Percentiles rank a stretch among this genome's conserved stretches.
Conservation (phyloP, 1,140 invertebrate species). For the Drosophila seguyi region DNA sequence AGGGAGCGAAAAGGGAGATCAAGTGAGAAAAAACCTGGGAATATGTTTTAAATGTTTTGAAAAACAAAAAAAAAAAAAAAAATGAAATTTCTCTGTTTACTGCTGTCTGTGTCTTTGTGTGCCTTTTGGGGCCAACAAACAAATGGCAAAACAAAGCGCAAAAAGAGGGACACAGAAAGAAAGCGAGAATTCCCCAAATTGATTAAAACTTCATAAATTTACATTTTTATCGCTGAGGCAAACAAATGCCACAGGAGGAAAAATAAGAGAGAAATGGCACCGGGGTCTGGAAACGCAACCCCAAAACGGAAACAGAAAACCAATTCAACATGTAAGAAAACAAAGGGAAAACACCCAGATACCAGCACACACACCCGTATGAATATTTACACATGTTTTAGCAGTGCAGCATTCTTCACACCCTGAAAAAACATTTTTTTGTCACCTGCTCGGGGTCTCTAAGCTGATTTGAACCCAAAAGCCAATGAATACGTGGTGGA, state of each 20-base stretch:
- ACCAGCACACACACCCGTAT: slow-evolving; percentile 42
- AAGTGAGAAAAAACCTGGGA: slow-evolving; percentile 42
- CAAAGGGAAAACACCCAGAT: slow-evolving; percentile 42
- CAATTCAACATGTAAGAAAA: slow-evolving; percentile 62
- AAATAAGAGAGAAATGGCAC: slow-evolving; percentile 37
- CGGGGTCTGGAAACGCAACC: slow-evolving; percentile 38
- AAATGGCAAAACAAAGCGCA: slow-evolving; percentile 45
- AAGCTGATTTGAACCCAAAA: slow-evolving; percentile 64
- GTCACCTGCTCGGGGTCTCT: slow-evolving; percentile 66
- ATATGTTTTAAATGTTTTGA: slow-evolving; percentile 79
- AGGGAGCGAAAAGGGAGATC: slow-evolving; percentile 16
- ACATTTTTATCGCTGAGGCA: slow-evolving; percentile 78
- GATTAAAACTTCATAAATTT: slow-evolving; percentile 84
- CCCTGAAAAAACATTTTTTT: slow-evolving; percentile 23
- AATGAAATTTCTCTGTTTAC: slow-evolving; percentile 36
- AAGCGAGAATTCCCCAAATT: slow-evolving; percentile 80
- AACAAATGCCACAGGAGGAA: slow-evolving; percentile 62
- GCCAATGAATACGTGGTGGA: slow-evolving; percentile 56
- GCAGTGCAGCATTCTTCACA: slow-evolving; percentile 51
- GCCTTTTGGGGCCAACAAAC: slow-evolving; percentile 60
- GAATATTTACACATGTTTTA: slow-evolving; percentile 80
- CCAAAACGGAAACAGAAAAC: slow-evolving; percentile 37
- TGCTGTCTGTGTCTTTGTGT: slow-evolving; percentile 51
- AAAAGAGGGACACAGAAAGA: slow-evolving; percentile 37
- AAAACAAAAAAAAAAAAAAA: too few relatives aligned